Evolutionary conservation across 2,113 vertebrate species (phyloP).

Genomic region (Archocentrus centrarchus): DNA sequence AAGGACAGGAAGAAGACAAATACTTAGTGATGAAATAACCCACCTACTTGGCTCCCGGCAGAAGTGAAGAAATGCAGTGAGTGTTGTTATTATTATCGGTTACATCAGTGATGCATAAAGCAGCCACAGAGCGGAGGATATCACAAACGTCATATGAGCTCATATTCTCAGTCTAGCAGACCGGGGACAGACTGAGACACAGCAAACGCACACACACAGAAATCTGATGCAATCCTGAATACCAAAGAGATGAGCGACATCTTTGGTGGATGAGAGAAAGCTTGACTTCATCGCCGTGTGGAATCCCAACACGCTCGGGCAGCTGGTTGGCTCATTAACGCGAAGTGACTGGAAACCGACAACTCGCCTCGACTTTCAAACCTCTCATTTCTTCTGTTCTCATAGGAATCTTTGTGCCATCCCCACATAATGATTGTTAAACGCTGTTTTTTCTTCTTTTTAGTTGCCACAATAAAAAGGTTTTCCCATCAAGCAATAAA

Average conservation of each 20-base stretch:
- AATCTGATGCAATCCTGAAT: slow-evolving; percentile 73
- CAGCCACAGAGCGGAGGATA: slow-evolving; percentile 2
- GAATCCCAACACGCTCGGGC: slow-evolving; percentile 71
- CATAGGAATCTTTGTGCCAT: slow-evolving; percentile 45
- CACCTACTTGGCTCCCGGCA: slow-evolving; percentile 26
- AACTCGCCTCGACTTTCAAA: slow-evolving; percentile 4
- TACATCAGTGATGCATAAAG: slow-evolving; percentile 58
- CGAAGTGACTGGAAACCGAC: slow-evolving; percentile 57
- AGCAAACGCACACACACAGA: not conserved
- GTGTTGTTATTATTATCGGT: slow-evolving; percentile 52
- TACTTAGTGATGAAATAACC: not conserved
- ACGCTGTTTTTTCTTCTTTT: not conserved
- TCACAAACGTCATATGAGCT: slow-evolving; percentile 58
- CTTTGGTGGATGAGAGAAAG: slow-evolving; percentile 59
- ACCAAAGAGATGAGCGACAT: slow-evolving; percentile 69
- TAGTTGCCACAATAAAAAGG: slow-evolving; percentile 47
- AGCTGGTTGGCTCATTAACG: slow-evolving; percentile 69
- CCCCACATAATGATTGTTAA: slow-evolving; percentile 38
- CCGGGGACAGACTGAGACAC: not conserved
- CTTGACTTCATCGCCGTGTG: slow-evolving; percentile 67
- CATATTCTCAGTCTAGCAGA: slow-evolving; percentile 65
- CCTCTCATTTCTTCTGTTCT: slow-evolving; percentile 26
- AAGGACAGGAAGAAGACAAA: slow-evolving; percentile 36
- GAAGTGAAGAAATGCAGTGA: slow-evolving; percentile 39
- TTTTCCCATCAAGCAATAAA: slow-evolving; percentile 57